Evolutionary conservation across 2,113 vertebrate genomes (phyloP).

Genomic region (Penelope pileata): DNA sequence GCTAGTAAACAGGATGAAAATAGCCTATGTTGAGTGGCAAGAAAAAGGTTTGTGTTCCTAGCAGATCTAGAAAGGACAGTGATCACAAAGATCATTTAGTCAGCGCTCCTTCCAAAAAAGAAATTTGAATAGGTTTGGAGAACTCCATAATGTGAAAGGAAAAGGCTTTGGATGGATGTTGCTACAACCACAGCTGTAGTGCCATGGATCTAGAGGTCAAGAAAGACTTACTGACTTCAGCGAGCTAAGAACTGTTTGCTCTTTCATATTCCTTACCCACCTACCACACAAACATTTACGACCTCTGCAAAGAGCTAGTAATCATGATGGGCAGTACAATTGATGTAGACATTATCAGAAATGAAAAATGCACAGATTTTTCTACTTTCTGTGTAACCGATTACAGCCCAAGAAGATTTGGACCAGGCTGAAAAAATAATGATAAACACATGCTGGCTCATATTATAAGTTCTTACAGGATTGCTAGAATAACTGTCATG

Average conservation of each 20-base stretch:
- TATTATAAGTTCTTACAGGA: neutral
- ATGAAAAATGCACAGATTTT: neutral
- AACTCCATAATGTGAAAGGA: neutral
- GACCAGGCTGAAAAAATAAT: neutral
- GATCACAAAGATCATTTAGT: neutral
- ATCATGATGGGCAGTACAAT: neutral
- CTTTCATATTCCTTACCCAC: neutral
- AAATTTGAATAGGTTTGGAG: neutral
- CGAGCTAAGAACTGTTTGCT: neutral
- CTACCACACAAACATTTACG: accelerated
- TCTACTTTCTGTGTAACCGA: neutral
- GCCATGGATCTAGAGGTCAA: neutral
- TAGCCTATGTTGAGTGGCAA: neutral
- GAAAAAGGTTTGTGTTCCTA: neutral
- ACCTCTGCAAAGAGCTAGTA: neutral
- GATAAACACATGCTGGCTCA: neutral
- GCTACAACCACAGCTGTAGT: neutral
- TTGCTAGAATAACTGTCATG: neutral
- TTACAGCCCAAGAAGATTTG: neutral
- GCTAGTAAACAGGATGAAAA: neutral
- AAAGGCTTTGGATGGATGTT: neutral
- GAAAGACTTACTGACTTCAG: neutral
- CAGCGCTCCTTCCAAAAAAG: neutral
- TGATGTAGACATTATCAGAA: neutral
- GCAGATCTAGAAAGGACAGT: neutral